Conservation (phyloP, 2,888 invertebrate genomes). For the Chloroclysta siterata region DNA sequence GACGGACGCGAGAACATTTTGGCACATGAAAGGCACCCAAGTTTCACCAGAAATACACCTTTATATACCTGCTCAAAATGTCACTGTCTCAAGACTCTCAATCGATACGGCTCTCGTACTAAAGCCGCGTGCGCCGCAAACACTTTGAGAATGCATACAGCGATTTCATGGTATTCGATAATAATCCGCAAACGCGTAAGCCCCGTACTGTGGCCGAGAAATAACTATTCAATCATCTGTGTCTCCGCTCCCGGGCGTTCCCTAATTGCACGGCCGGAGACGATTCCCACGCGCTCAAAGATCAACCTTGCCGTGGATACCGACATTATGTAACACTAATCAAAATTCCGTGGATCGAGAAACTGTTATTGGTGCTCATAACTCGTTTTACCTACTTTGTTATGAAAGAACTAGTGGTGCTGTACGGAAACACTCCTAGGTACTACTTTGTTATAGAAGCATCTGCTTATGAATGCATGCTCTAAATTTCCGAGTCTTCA, state of each 20-base stretch:
- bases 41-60: background rate
- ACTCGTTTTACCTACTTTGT: conserved; percentile 24
- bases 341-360: conserved; percentile 64
- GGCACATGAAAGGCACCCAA: background rate
- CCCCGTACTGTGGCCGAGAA: conserved; percentile 10
- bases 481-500: background rate
- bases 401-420: conserved; percentile 11
- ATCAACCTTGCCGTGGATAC: conserved; percentile 56
- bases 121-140: background rate
- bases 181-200: conserved; percentile 17
- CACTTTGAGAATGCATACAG: background rate
- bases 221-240: conserved; percentile 20
- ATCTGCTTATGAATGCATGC: background rate
- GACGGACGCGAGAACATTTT: background rate
- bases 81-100: background rate
- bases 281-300: conserved; percentile 74
- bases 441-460: background rate
- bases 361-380: conserved; percentile 30
- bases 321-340: conserved; percentile 68
- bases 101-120: background rate
- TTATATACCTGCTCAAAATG: too few relatives aligned
- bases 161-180: conserved; percentile 12
- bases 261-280: conserved; percentile 75
- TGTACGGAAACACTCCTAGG: conserved; percentile 2
- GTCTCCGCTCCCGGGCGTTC: conserved; percentile 61